Conservation (phyloP, 2,888 invertebrate species). For the Lomographa bimaculata region DNA sequence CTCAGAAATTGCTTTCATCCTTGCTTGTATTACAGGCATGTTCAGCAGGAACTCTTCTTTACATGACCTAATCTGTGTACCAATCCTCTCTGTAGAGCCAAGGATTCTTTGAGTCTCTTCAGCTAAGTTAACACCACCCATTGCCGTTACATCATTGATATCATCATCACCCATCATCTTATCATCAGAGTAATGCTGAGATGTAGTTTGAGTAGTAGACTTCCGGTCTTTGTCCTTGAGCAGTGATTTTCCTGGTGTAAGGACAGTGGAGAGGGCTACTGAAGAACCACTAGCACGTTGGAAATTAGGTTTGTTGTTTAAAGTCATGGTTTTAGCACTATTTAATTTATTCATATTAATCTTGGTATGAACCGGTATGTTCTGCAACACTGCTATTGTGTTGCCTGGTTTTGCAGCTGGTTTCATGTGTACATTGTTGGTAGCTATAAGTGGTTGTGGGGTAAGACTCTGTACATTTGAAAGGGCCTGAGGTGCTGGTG, state of each 20-base stretch:
- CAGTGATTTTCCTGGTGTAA: slow-evolving; percentile 84
- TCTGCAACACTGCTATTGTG: slow-evolving; percentile 70
- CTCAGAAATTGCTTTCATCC: slow-evolving; percentile 89
- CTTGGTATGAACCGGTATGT: slow-evolving; percentile 71
- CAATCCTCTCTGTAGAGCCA: slow-evolving; percentile 95
- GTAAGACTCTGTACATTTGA: slow-evolving; percentile 44
- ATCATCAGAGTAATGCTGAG: slow-evolving; percentile 72
- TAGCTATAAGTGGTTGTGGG: slow-evolving; percentile 3
- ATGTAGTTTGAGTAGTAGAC: slow-evolving; percentile 79
- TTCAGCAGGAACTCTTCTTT: slow-evolving; percentile 96
- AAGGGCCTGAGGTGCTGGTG: slow-evolving; percentile 88
- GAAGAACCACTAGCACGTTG: slow-evolving; percentile 54
- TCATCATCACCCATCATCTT: slow-evolving; percentile 94
- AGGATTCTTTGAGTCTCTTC: slow-evolving; percentile 98
- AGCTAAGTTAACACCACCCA: slow-evolving; percentile 98
- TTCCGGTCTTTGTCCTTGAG: slow-evolving; percentile 92
- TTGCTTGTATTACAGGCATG: slow-evolving; percentile 89
- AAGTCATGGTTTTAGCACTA: slow-evolving; percentile 77
- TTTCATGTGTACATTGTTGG: slow-evolving; percentile 36
- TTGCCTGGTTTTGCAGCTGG: slow-evolving; percentile 52
- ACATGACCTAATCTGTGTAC: slow-evolving; percentile 94
- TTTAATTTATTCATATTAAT: slow-evolving; percentile 63
- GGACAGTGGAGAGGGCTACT: slow-evolving; percentile 60
- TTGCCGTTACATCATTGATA: slow-evolving; percentile 99
- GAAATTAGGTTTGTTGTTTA: slow-evolving; percentile 59